Evolutionary conservation across 37 sponge, comb jelly and placozoan species (phyloP), one percentile per base, ranked within the genome.

Genomic region (Theonella swinhoei): DNA sequence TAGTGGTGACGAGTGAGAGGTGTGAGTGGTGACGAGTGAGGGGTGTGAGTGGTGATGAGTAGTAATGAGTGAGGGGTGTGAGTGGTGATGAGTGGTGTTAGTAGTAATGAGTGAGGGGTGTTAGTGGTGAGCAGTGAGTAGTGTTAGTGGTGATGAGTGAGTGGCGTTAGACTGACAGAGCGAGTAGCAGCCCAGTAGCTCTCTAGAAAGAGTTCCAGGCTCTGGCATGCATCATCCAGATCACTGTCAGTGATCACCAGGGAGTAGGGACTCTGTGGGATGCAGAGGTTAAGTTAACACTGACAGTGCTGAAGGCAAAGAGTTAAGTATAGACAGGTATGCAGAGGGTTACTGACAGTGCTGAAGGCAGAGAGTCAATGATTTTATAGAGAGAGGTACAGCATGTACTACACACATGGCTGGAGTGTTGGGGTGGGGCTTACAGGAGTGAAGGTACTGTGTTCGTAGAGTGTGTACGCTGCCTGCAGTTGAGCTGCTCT

Each of bases 131-230:
- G n/a, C n/a, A n/a, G n/a, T n/a, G n/a, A n/a, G n/a, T n/a, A n/a
- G n/a, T n/a, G n/a, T n/a, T n/a, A n/a, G n/a, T n/a, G n/a, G n/a
- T n/a, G n/a, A n/a, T n/a, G n/a, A n/a, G n/a, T n/a, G n/a, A n/a
- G n/a, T n/a, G n/a, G n/a, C n/a, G n/a, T n/a, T n/a, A n/a, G n/a
- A n/a, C n/a, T n/a, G 60, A 85, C 78, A 30, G 86, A 85, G 4
- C 86, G 39, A 17, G 89, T 89, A 1, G 73, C 66, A 37, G 77
- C 84, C 89, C 89, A 89, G 65, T 89, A 89, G 41, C 89, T 78
- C 78, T 89, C 89, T 32, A 89, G 64, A 42, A 89, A 89, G 20
- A 89, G 80, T 38, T 89, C 89, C 66, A 89, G 68, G 26, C 38
- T 83, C 60, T 78, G 84, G 24, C 75, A 72, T 25, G 89, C 89